Evolutionary conservation across 2,797 vertebrate genomes (phyloP), one percentile per base, ranked within the genome.

Genomic region (Anguilla obscura): DNA sequence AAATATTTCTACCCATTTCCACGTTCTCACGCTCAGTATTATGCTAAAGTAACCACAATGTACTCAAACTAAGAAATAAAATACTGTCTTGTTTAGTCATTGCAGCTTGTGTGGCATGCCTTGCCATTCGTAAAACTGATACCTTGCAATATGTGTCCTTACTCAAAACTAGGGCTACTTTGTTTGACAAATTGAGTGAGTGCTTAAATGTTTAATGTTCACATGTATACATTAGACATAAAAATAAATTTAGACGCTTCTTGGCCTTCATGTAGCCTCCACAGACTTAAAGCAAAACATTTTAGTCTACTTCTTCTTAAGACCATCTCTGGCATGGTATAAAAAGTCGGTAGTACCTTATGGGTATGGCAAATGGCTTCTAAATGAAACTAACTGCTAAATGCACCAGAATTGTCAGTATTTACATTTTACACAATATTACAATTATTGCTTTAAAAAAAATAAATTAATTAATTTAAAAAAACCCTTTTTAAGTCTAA

Each of bases 321-420:
- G 9, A 71, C 21, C n/a, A 69, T 24, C 27, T 71, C 71, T 14
- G 8, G 10, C 10, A 36, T 76, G 10, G 14, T 30, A 76, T 4
- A 33, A 33, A 36, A 3, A 16, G 30, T 33, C 30, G 30, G 30
- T 16, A 33, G 10, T 33, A 71, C 27, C 9, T 71, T 27, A 27
- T 71, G 69, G 27, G 69, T 30, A 71, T 3, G 0, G 27, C 7
- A n/a, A 12, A 71, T 27, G 9, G 7, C 27, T 71, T 71, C n/a
- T 71, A 76, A 76, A 40, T 76, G 30, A 76, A 76, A 76, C 71
- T 24, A 36, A 16, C 71, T 76, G 71, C 71, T 36, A 76, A 76
- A 12, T 76, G 9, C 3, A 16, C 63, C 30, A 76, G 71, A 76
- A 18, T 36, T 76, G 71, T 36, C 71, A 76, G 16, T 76, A 8